phyloP scores from a whole-genome alignment of 2,113 vertebrate species.

The human region DNA sequence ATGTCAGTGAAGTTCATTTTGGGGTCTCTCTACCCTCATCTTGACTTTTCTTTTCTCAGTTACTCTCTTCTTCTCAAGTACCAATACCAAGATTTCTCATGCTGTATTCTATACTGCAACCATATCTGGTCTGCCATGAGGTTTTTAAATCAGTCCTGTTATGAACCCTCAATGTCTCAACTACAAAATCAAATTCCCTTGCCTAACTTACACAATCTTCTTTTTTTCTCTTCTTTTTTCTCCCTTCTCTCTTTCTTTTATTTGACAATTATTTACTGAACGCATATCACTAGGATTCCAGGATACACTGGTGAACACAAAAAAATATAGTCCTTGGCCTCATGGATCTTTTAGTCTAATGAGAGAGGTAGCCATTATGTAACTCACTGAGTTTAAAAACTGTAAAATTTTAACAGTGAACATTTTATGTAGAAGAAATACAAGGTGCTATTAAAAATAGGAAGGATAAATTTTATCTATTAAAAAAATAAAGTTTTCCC shows the following conservation, averaged over 20 bases:
- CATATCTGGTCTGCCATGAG: not conserved
- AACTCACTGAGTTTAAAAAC: not conserved
- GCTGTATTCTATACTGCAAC: not conserved
- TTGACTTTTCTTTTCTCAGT: not conserved
- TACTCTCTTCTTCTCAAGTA: not conserved
- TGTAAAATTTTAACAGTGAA: not conserved
- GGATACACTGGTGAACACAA: not conserved
- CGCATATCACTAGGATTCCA: not conserved
- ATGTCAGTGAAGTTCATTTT: not conserved
- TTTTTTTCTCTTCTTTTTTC: not conserved
- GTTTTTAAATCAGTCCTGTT: not conserved
- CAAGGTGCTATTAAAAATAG: not conserved
- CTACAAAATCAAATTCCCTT: not conserved
- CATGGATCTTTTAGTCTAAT: not conserved
- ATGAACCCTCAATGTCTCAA: not conserved
- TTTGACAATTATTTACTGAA: not conserved
- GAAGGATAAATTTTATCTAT: not conserved
- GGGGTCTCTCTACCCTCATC: not conserved
- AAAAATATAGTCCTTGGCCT: not conserved
- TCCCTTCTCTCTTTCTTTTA: accelerated
- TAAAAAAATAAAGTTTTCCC: not conserved
- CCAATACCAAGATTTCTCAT: not conserved
- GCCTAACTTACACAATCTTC: not conserved
- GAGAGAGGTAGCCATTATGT: not conserved
- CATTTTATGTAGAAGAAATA: not conserved